Evolutionary conservation across 2,888 invertebrate species (phyloP), one percentile per base, ranked within the genome.

Genomic region (Platycheirus albimanus): DNA sequence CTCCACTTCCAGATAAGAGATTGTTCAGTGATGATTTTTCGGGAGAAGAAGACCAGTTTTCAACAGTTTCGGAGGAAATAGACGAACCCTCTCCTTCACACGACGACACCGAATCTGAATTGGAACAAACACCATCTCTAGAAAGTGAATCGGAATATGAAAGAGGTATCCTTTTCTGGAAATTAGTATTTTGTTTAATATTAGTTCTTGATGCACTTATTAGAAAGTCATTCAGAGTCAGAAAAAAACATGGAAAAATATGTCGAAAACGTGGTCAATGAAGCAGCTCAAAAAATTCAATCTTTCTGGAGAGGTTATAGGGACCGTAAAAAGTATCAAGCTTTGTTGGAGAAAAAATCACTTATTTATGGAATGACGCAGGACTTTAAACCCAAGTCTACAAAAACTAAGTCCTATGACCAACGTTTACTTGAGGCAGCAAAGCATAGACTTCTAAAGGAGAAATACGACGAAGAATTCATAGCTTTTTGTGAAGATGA

Each of bases 401-500:
- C 83, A 56, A 88, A 43, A 47, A 8, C 88, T 1, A 87, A 85
- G 1, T 85, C 87, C 19, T 87, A 88, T 33, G 86, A 51, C 86
- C 74, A 84, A 28, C 64, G 61, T 4, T 8, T 76, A 89, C 7
- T 86, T 86, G 61, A 87, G 88, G 45, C 75, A 3, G 17, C 7
- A 15, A 76, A 13, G 6, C 64, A 52, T 2, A 43, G 51, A 49
- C 4, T 30, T 17, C 0, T 54, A 0, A 88, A 89, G 45, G 78
- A 81, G 51, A 79, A 84, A 19, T 86, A 88, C 11, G 86, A 88
- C 67, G 86, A 88, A 74, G 88, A 91, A 64, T 91, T 91, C 72
- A 80, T 90, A 51, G 84, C 91, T 81, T 87, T 91, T 54, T 88
- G 91, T 38, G 86, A 90, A 33, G 89, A 91, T 63, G 93, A 93